Evolutionary conservation across 2,113 vertebrate genomes (phyloP).

Genomic region (Silurus asotus): DNA sequence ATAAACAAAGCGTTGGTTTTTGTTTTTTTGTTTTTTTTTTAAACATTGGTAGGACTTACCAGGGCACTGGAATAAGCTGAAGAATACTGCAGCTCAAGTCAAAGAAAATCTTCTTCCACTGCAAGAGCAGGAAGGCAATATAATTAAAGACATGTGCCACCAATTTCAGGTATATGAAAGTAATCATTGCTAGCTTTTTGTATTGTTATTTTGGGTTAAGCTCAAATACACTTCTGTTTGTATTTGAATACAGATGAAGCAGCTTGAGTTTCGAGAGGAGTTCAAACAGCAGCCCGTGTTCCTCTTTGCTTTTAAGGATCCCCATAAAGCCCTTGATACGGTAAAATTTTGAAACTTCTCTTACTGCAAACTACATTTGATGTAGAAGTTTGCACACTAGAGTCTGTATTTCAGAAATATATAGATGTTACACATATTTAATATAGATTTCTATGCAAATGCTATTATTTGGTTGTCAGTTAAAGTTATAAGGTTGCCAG

Average conservation of each 20-base stretch:
- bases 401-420: too few species aligned
- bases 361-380: background rate
- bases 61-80: slow-evolving; percentile 84
- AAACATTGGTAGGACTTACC: slow-evolving; percentile 81
- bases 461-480: too few species aligned
- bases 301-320: slow-evolving; percentile 50
- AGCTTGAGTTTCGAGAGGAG: slow-evolving; percentile 66
- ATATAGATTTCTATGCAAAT: too few species aligned
- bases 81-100: slow-evolving; percentile 77
- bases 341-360: slow-evolving; percentile 51
- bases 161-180: slow-evolving; percentile 74
- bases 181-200: slow-evolving; percentile 67
- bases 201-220: background rate
- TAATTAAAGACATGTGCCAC: slow-evolving; percentile 72
- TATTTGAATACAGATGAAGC: slow-evolving; percentile 61
- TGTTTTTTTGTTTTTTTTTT: slow-evolving; percentile 28
- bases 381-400: background rate
- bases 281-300: slow-evolving; percentile 70
- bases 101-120: slow-evolving; percentile 87
- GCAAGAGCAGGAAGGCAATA: slow-evolving; percentile 79
- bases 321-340: slow-evolving; percentile 68
- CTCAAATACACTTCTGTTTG: background rate
- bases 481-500: too few species aligned
- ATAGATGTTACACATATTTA: too few species aligned
- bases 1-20: slow-evolving; percentile 53